A percentile compares a stretch with the other conserved stretches of the same genome.
These are phyloP conservation scores for Antheraea pernyi DNA, from an alignment of 1,140 invertebrate species.

Conservation along the genomic window DNA sequence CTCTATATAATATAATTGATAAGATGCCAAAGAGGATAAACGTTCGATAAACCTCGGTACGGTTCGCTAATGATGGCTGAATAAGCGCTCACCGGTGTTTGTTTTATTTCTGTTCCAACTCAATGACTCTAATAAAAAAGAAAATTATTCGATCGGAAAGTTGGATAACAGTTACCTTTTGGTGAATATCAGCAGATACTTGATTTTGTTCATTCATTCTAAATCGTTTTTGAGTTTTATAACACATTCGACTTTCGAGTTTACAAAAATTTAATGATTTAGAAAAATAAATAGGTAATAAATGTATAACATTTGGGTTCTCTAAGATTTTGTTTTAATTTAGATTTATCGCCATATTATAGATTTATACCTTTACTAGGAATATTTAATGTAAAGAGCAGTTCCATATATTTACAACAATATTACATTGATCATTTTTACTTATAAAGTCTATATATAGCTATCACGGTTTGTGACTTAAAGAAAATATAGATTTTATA, in stretches of 20 bases:
- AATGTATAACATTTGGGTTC: too few species aligned
- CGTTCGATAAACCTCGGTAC: neutral
- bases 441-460: too few species aligned
- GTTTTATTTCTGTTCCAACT: neutral
- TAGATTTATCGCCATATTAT: too few species aligned
- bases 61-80: neutral
- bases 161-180: slow-evolving; percentile 11
- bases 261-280: too few species aligned
- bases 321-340: too few species aligned
- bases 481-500: too few species aligned
- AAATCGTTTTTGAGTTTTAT: neutral
- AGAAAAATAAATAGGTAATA: too few species aligned
- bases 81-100: neutral
- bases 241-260: neutral
- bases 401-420: too few species aligned
- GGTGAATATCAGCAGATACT: neutral
- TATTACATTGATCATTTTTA: too few species aligned
- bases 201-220: neutral
- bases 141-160: slow-evolving; percentile 15
- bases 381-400: too few species aligned
- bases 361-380: too few species aligned
- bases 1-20: neutral
- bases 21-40: neutral
- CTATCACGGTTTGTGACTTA: too few species aligned
- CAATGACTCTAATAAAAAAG: neutral